A percentile compares a stretch with the other conserved stretches of the same genome.
phyloP scores from a whole-genome alignment of 1,140 invertebrate genomes.

The Neocloeon triangulifer region DNA sequence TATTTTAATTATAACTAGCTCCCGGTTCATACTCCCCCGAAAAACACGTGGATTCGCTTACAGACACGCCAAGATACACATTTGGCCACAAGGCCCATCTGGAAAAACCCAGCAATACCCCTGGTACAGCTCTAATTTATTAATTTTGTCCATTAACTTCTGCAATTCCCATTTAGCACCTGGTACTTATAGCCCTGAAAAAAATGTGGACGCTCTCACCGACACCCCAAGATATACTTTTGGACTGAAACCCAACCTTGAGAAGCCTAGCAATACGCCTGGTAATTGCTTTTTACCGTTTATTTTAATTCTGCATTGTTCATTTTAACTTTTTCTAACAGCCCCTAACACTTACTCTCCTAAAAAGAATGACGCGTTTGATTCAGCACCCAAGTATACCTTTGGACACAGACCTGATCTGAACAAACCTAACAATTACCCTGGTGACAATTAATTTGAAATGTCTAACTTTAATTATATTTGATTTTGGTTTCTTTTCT shows the following conservation, averaged over 20 bases:
- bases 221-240: too few relatives aligned
- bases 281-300: slow-evolving; percentile 14
- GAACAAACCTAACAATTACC: slow-evolving; percentile 27
- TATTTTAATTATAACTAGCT: too few relatives aligned
- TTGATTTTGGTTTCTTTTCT: too few relatives aligned
- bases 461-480: too few relatives aligned
- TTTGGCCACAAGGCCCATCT: slow-evolving; percentile 24
- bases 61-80: slow-evolving; percentile 21
- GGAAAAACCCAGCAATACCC: slow-evolving; percentile 20
- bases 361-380: slow-evolving; percentile 33
- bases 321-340: too few relatives aligned
- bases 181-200: slow-evolving; percentile 32
- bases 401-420: slow-evolving; percentile 34
- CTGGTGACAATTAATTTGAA: slow-evolving; percentile 15
- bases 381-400: slow-evolving; percentile 41
- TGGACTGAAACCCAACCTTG: too few relatives aligned
- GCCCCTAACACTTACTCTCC: too few relatives aligned
- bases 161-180: slow-evolving; percentile 18
- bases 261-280: slow-evolving; percentile 24
- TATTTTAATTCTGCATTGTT: too few relatives aligned
- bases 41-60: slow-evolving; percentile 8
- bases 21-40: slow-evolving; percentile 6
- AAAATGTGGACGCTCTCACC: too few relatives aligned
- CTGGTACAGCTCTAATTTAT: too few relatives aligned
- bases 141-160: too few relatives aligned